Evolutionary conservation across 2,888 invertebrate genomes (phyloP).

Genomic region (Bombylius major): DNA sequence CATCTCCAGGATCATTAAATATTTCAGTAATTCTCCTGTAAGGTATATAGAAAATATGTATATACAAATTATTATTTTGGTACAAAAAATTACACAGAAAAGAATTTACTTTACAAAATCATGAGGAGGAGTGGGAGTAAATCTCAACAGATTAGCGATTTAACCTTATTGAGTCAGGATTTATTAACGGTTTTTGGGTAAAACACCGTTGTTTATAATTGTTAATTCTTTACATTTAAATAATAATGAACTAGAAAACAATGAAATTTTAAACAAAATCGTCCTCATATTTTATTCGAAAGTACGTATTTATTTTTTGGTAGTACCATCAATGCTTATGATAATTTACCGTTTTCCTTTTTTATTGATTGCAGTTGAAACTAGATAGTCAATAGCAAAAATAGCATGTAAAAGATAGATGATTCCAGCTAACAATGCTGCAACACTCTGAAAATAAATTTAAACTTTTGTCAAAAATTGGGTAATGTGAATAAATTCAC

Average conservation of each 20-base stretch:
- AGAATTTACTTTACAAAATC: too few relatives aligned
- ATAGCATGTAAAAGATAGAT: not conserved
- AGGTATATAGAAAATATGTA: not conserved
- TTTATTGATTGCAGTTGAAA: not conserved
- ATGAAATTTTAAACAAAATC: not conserved
- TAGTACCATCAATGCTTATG: not conserved
- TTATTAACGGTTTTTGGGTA: too few relatives aligned
- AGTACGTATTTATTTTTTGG: not conserved
- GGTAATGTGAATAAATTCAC: too few relatives aligned
- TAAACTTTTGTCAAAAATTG: too few relatives aligned
- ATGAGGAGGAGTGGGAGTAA: too few relatives aligned
- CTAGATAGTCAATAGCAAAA: not conserved
- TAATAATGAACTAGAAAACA: not conserved
- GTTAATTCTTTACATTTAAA: too few relatives aligned
- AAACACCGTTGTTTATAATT: too few relatives aligned
- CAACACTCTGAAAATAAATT: not conserved
- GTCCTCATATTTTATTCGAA: not conserved
- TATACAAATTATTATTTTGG: too few relatives aligned
- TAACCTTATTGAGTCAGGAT: too few relatives aligned
- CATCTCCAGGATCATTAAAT: not conserved
- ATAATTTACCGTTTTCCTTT: too few relatives aligned
- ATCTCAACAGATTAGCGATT: too few relatives aligned
- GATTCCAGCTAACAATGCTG: not conserved
- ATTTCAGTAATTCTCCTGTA: not conserved
- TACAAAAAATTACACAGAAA: too few relatives aligned